A percentile compares a stretch with the other conserved stretches of the same genome.
Evolutionary conservation across 1,140 invertebrate genomes (phyloP).

Genomic region (Hesperophylax magnus): DNA sequence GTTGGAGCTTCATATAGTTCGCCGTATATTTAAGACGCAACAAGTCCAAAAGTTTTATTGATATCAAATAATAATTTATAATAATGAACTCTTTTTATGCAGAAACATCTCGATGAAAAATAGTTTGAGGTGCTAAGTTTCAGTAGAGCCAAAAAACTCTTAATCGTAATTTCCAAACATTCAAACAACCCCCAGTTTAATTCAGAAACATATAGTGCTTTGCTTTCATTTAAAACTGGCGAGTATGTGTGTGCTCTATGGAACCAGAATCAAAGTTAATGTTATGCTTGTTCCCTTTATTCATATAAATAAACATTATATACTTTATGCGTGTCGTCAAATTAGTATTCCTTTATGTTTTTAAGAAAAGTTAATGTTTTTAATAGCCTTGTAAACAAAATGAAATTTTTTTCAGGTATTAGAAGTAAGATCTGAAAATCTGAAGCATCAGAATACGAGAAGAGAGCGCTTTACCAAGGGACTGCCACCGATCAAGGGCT

Average conservation of each 20-base stretch:
- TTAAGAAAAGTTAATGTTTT: not conserved
- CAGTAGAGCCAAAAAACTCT: too few relatives aligned
- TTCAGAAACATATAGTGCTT: not conserved
- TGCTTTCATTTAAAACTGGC: not conserved
- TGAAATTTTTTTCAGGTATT: conserved; percentile 72
- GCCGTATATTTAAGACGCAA: too few relatives aligned
- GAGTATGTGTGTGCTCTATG: too few relatives aligned
- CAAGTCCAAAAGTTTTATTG: not conserved
- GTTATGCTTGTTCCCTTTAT: too few relatives aligned
- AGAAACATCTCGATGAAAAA: not conserved
- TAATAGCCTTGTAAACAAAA: not conserved
- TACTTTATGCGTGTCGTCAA: too few relatives aligned
- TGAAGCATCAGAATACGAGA: conserved; percentile 95
- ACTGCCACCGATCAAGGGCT: conserved; percentile 78
- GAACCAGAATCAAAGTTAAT: too few relatives aligned
- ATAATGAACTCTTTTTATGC: not conserved
- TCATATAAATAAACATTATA: not conserved
- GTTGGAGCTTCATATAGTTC: not conserved
- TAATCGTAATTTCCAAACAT: too few relatives aligned
- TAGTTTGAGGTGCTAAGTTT: too few relatives aligned
- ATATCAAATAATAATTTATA: not conserved
- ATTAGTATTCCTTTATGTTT: too few relatives aligned
- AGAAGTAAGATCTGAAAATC: conserved; percentile 91
- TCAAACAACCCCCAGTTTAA: not conserved
- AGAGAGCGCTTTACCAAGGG: conserved; percentile 95